Conservation (phyloP, 2,797 vertebrate species). For the Coccyzus lansbergi region DNA sequence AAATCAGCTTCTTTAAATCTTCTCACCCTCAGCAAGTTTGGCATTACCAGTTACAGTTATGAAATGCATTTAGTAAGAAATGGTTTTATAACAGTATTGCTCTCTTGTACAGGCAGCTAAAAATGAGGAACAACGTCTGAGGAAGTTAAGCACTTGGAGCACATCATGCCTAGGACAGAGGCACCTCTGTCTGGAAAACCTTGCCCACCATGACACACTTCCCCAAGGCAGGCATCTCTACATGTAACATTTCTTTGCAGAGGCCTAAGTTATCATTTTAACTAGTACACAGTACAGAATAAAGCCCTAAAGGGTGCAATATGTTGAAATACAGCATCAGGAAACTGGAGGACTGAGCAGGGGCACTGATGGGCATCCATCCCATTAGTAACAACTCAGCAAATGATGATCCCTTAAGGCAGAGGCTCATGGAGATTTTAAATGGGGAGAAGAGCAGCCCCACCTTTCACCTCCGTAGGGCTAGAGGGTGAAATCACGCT, state of each 20-base stretch:
- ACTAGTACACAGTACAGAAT: neutral
- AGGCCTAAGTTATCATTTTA: neutral
- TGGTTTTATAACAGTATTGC: neutral
- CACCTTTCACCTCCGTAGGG: neutral
- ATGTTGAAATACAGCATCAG: neutral
- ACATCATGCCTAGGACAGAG: neutral
- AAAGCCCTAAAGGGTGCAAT: neutral
- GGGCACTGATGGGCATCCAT: constrained; percentile 8
- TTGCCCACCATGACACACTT: neutral
- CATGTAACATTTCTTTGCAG: neutral
- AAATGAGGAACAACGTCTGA: neutral
- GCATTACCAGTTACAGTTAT: neutral
- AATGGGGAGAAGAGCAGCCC: constrained; percentile 17
- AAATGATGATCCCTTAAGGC: neutral
- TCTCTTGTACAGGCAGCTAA: neutral
- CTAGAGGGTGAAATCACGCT: neutral
- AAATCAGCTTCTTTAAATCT: neutral
- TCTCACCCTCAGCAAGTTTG: neutral
- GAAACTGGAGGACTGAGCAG: neutral
- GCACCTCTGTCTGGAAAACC: neutral
- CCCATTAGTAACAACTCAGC: constrained; percentile 9
- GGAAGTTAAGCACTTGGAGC: neutral
- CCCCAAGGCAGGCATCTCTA: neutral
- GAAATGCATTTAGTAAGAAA: neutral
- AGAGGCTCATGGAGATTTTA: constrained; percentile 4